A percentile compares a stretch with the other conserved stretches of the same genome.
phyloP scores from a whole-genome alignment of 2,888 invertebrate genomes.

The Cataglyphis albicans region DNA sequence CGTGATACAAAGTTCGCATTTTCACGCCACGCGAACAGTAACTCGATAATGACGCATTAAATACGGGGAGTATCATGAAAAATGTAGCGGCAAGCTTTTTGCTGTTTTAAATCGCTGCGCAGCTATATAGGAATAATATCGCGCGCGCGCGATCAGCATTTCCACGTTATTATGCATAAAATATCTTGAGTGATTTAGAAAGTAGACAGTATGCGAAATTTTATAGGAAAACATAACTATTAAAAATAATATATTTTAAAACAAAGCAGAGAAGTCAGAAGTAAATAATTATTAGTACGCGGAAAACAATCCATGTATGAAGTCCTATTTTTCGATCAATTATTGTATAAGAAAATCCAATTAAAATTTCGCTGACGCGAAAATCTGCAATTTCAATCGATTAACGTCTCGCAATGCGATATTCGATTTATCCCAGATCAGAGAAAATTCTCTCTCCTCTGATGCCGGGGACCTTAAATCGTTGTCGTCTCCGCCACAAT shows the following conservation, averaged over 20 bases:
- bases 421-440: slow-evolving; percentile 24
- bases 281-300: neutral
- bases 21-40: slow-evolving; percentile 5
- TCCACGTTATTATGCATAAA: neutral
- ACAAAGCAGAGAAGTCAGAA: neutral
- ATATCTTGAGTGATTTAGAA: neutral
- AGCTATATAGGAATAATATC: neutral
- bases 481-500: slow-evolving; percentile 30
- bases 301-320: neutral
- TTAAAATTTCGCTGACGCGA: slow-evolving; percentile 15
- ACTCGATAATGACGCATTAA: slow-evolving; percentile 37
- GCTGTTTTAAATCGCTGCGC: slow-evolving; percentile 8
- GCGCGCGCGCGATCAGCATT: neutral
- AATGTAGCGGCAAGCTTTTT: slow-evolving; percentile 13
- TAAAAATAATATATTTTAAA: neutral
- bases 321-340: neutral
- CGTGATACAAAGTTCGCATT: slow-evolving; percentile 31
- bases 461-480: slow-evolving; percentile 30
- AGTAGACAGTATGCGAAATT: neutral
- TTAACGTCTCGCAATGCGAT: slow-evolving; percentile 1
- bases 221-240: neutral
- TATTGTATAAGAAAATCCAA: neutral
- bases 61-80: neutral
- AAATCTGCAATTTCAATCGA: slow-evolving; percentile 8
- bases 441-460: slow-evolving; percentile 31